phyloP scores from a whole-genome alignment of 2,888 invertebrate species.

The Agapostemon virescens region DNA sequence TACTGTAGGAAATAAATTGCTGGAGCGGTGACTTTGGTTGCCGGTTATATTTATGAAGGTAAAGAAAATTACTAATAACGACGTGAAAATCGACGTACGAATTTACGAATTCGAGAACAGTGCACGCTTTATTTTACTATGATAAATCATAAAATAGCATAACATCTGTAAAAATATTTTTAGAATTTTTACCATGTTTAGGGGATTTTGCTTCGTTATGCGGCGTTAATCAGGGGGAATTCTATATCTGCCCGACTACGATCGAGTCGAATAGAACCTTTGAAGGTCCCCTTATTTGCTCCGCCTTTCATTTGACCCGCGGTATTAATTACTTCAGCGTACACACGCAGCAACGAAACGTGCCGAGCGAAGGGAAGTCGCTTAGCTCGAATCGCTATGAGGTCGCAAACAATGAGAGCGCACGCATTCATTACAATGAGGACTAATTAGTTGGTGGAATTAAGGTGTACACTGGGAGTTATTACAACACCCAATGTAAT shows the following conservation, averaged over 20 bases:
- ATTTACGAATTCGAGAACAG: no score
- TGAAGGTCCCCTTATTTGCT: not conserved
- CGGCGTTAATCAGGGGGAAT: not conserved
- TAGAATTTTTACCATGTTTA: no score
- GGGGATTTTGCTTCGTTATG: no score
- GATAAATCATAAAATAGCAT: no score
- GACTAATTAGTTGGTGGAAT: slow-evolving; percentile 45
- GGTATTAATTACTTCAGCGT: slow-evolving; percentile 34
- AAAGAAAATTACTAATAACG: no score
- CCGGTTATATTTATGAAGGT: no score
- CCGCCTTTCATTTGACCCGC: not conserved
- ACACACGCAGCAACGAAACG: slow-evolving; percentile 1
- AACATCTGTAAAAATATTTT: no score
- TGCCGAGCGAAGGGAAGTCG: not conserved
- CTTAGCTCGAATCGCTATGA: slow-evolving; percentile 22
- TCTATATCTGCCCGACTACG: not conserved
- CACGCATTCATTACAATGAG: slow-evolving; percentile 30
- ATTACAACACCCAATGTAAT: slow-evolving; percentile 39
- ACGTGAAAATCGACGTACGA: no score
- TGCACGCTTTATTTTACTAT: no score
- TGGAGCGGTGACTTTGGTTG: no score
- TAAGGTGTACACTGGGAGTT: slow-evolving; percentile 31
- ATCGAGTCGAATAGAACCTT: slow-evolving; percentile 1
- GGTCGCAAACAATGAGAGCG: slow-evolving; percentile 34
- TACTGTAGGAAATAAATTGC: no score